A percentile compares a stretch with the other conserved stretches of the same genome.
These are phyloP conservation scores for Laodelphax striatellus DNA, from an alignment of 1,140 invertebrate genomes.

Conservation along the genomic window DNA sequence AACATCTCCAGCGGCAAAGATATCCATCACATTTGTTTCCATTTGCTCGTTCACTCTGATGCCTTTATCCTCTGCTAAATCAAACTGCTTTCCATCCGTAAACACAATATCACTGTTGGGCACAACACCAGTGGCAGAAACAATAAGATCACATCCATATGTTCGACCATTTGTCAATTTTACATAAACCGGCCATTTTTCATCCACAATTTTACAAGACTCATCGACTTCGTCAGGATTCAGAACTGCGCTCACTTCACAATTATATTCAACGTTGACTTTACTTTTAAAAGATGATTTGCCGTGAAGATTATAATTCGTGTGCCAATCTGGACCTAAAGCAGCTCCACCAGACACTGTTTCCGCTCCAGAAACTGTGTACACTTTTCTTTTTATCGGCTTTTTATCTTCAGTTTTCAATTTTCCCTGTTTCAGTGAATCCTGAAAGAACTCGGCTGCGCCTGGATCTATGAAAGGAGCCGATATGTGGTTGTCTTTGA, in stretches of 20 bases:
- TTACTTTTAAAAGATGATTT: slow-evolving; percentile 27
- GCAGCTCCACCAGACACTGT: slow-evolving; percentile 57
- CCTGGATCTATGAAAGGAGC: slow-evolving; percentile 90
- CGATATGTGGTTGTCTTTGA: slow-evolving; percentile 86
- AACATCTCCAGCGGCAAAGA: slow-evolving; percentile 93
- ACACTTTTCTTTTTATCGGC: slow-evolving; percentile 46
- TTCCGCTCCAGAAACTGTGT: slow-evolving; percentile 20
- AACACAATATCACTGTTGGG: slow-evolving; percentile 50
- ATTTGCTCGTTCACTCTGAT: slow-evolving; percentile 77
- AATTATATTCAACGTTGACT: slow-evolving; percentile 50
- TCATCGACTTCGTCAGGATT: slow-evolving; percentile 28
- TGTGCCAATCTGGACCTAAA: slow-evolving; percentile 91
- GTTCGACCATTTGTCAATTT: slow-evolving; percentile 61
- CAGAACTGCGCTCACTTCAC: slow-evolving; percentile 44
- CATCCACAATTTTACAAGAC: slow-evolving; percentile 26
- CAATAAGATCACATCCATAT: slow-evolving; percentile 79
- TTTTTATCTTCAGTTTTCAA: slow-evolving; percentile 19
- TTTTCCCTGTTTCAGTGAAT: slow-evolving; percentile 27
- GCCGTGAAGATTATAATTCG: slow-evolving; percentile 51
- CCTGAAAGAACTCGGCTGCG: slow-evolving; percentile 86
- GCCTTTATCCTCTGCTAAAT: slow-evolving; percentile 55
- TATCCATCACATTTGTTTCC: slow-evolving; percentile 60
- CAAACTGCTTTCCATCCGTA: slow-evolving; percentile 36
- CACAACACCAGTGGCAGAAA: slow-evolving; percentile 90
- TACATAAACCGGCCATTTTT: slow-evolving; percentile 57